Evolutionary conservation across 2,888 invertebrate species (phyloP), one percentile per base, ranked within the genome.

Genomic region (Axea sp.): DNA sequence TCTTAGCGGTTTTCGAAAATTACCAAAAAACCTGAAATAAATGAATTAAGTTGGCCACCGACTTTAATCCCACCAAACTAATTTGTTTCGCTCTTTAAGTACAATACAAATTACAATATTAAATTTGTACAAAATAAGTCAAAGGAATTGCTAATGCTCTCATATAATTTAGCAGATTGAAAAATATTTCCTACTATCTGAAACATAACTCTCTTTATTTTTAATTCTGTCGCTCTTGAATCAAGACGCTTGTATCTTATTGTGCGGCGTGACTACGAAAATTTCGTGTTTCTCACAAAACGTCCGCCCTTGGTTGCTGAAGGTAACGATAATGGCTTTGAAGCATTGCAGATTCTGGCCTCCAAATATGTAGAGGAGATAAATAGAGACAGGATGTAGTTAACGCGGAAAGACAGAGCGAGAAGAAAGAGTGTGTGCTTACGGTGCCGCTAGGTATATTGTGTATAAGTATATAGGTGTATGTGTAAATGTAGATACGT

Each of bases 271-370:
- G 55, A 53, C 45, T 60, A 30, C 45, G 62, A 60, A 69, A 69
- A 60, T 69, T 69, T 30, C 55, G 62, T 37, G 41, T 39, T 67
- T 24, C 53, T 49, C 55, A 17, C 68, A 49, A 49, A 73, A 62
- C 55, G 62, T 57, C 68, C 49, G 39, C 62, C 62, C 62, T 64
- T 49, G 71, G 68, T 55, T 59, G 43, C 69, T 71, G 59, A 73
- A 75, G 78, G 79, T 80, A 80, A 83, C 82, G 81, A 81, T 84
- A 84, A 84, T 84, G 83, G 83, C 79, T 83, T 81, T 82, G 75
- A 80, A 84, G 79, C 83, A 82, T 82, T 80, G 80, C 79, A 81
- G 76, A 77, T 81, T 53, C 43, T 47, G 67, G 65, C 43, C 59
- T 67, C 47, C 33, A 59, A 30, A 59, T 59, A 45, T 65, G 59